Evolutionary conservation across 1,140 invertebrate species (phyloP), one percentile per base, ranked within the genome.

Genomic region (Zaprionus ornatus): DNA sequence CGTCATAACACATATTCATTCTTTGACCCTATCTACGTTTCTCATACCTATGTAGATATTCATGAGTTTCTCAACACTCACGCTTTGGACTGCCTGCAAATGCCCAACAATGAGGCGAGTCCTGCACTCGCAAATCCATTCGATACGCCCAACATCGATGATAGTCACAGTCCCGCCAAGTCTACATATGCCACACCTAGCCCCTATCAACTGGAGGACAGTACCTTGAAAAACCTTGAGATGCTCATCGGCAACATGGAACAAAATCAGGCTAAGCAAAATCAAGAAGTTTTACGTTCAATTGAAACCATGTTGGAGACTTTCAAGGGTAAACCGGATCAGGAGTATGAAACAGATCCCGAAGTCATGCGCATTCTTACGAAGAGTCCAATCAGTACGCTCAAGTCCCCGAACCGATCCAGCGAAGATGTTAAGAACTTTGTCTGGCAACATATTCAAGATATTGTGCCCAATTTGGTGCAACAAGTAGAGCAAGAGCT

Each of bases 401-500:
- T 64, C 4, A 84, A 73, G 69, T 50, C 69, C 0, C 52, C 77
- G 1, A 79, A 90, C 4, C 73, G 56, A 27, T 77, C 73, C 19
- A 40, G 69, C 1, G 86, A 87, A 10, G 87, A 91, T 67, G 79
- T 92, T 1, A 91, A 91, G 57, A 92, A 84, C 74, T 93, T 93
- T 68, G 91, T 93, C 13, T 92, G 91, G 84, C 90, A 92, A 35
- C 91, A 93, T 56, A 93, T 93, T n/a, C 92, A 92, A 57, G 92
- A 93, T 4, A 91, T 93, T 67, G 85, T 91, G 2, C 92, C 92
- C 0, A 92, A 92, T 61, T 74, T 91, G 35, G 92, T 92, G 19
- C 93, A 93, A 61, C 93, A 93, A 67, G 82, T 93, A 3, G 92
- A 93, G 45, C 91, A 92, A 37, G 87, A 93, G 56, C 77, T 92